Evolutionary conservation across 2,797 vertebrate genomes (phyloP), one percentile per base, ranked within the genome.

Genomic region (Argentina silus): DNA sequence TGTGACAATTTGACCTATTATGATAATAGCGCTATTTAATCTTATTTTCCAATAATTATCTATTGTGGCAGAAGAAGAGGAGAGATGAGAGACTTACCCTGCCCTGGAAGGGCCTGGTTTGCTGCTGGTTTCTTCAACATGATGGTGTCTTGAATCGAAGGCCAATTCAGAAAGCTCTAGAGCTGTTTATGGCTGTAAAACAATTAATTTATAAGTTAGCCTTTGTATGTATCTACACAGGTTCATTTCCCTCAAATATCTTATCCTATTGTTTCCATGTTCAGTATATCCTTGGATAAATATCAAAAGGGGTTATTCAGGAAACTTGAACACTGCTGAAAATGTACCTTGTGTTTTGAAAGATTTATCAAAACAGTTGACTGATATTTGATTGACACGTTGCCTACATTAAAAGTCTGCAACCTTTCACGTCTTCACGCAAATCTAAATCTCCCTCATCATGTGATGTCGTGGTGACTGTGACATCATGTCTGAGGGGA

Each of bases 401-500:
- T 36, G 27, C 27, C 27, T 36, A 36, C 27, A 36, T 36, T 36
- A 36, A 36, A 36, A 36, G 27, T 36, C 27, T 36, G 27, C 27
- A 36, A 36, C 27, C 27, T 44, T 9, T 17, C 61, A 19, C n/a
- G 43, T 63, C n/a, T n/a, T 14, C 61, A 43, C 44, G n/a, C 1
- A n/a, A 15, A 47, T 75, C 72, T 60, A n/a, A 1, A 48, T 70
- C n/a, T 57, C 70, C 83, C 75, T 83, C 1, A 56, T 84, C 43
- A 68, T 68, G 74, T 83, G 48, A 75, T 82, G 65, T 78, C 55
- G 59, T 19, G 21, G 69, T 69, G 27, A 44, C 44, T 7, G 15
- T 60, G 78, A 88, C 85, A 89, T 69, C 62, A 72, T 76, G 66
- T 86, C 77, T 79, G 23, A 74, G 14, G 5, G 11, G 66, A 71